Percentiles rank a stretch among this genome's conserved stretches.
phyloP scores from a whole-genome alignment of 2,888 invertebrate species.

The Cerceris ruficornis region DNA sequence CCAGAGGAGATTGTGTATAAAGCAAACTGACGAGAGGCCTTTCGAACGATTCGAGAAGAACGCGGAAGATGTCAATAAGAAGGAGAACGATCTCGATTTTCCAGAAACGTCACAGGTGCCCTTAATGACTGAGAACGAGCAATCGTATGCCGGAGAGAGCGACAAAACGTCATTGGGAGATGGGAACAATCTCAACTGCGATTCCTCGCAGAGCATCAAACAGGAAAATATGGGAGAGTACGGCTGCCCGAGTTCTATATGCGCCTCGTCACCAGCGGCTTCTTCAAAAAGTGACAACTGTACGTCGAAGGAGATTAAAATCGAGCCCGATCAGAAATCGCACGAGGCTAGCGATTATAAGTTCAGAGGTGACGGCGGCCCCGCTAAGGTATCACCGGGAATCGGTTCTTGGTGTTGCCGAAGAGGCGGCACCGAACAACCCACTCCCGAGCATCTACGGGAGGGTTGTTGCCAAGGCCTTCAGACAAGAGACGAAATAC shows the following conservation, averaged over 20 bases:
- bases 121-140: conserved; percentile 36
- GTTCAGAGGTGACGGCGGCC: conserved; percentile 88
- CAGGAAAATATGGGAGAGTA: conserved; percentile 71
- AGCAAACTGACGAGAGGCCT: conserved; percentile 33
- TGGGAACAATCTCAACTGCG: conserved; percentile 53
- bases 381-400: conserved; percentile 85
- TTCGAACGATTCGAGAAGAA: conserved; percentile 44
- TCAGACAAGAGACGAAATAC: conserved; percentile 88
- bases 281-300: conserved; percentile 58
- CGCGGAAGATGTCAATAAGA: conserved; percentile 35
- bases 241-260: conserved; percentile 62
- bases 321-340: conserved; percentile 70
- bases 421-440: conserved; percentile 88
- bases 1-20: conserved; percentile 68
- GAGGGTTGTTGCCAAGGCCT: conserved; percentile 89
- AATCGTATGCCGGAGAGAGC: conserved; percentile 23
- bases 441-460: conserved; percentile 88
- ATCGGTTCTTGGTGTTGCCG: conserved; percentile 89
- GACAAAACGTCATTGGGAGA: conserved; percentile 30
- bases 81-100: conserved; percentile 54
- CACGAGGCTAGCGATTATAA: conserved; percentile 65
- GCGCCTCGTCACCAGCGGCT: conserved; percentile 23
- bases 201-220: conserved; percentile 70
- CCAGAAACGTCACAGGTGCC: conserved; percentile 47
- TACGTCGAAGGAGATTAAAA: conserved; percentile 66